Evolutionary conservation across 1,140 invertebrate species (phyloP).

Genomic region (Pygmarrhopalites habei): DNA sequence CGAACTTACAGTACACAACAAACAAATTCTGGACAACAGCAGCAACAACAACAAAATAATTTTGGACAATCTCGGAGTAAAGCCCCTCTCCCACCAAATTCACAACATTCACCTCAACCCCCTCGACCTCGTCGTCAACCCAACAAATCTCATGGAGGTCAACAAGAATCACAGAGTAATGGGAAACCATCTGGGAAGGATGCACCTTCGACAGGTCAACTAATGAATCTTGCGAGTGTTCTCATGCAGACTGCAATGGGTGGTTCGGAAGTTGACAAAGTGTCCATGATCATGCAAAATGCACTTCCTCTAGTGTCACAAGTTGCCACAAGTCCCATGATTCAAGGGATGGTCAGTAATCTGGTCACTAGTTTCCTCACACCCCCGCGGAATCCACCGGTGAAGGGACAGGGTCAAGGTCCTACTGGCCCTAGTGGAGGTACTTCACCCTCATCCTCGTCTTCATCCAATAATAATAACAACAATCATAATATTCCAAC

Average conservation of each 20-base stretch:
- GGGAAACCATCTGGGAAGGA: constrained; percentile 18
- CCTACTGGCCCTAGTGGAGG: background rate
- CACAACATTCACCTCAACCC: no score
- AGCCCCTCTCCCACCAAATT: background rate
- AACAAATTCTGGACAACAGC: background rate
- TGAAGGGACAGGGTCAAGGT: constrained; percentile 3
- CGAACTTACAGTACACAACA: no score
- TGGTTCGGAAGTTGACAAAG: constrained; percentile 26
- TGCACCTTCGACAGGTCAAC: constrained; percentile 15
- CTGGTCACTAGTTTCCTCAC: constrained; percentile 36
- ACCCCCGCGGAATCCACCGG: constrained; percentile 18
- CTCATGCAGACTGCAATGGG: constrained; percentile 28
- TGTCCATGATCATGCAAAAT: constrained; percentile 32
- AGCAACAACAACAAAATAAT: background rate
- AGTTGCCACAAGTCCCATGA: constrained; percentile 36
- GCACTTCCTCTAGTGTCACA: constrained; percentile 34
- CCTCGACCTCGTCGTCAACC: no score
- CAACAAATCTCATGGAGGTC: background rate
- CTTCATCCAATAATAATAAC: background rate
- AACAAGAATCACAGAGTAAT: constrained; percentile 7
- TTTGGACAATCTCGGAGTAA: background rate
- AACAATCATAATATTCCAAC: background rate
- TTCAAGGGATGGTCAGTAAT: constrained; percentile 33
- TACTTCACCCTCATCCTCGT: background rate
- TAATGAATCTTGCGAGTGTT: constrained; percentile 33